Base-by-base conservation (phyloP, 2,888 invertebrate species). In the Allygus modestus region DNA sequence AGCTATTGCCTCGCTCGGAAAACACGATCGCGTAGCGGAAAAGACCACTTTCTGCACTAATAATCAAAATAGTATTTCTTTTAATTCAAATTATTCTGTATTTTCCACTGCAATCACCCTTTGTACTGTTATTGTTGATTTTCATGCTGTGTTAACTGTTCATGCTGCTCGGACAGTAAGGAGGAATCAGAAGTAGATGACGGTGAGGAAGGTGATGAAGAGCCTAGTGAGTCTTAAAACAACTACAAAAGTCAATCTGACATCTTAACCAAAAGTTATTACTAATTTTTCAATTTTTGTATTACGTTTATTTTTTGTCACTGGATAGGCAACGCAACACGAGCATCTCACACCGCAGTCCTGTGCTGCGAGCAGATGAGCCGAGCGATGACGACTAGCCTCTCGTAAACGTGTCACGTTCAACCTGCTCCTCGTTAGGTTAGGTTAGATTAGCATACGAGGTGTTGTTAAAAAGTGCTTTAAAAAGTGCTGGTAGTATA, bases 321-420 rank as follows among this genome's bases (percentile, higher is more conserved):
- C 73, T 41, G 37, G 15, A 61, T 73, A 87, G 87, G 84, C 84
- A 87, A 85, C 85, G 87, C 15, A 87, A 83, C 84, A 85, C 86
- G 23, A 86, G 85, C 11, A 87, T 86, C 54, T 61, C 85, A 11
- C 87, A 87, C 46, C 82, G 87, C 41, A 87, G 87, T 73, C 87
- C 87, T 9, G 86, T 86, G n/a, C 77, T 87, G n/a, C 84, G 87
- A 61, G 84, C 86, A 65, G 87, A 87, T 31, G 87, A 87, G 75
- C 85, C 85, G 31, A 86, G 85, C 65, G 86, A 86, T 61, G 87
- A 87, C 41, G 87, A 87, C 33, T 43, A 41, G n/a, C 37, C 37
- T 41, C 26, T 61, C 9, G n/a, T 1, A 17, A 15, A 7, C 28
- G 17, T n/a, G 17, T 61, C 28, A 61, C 12, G 26, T 61, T 31